Base-by-base conservation (phyloP, 2,113 vertebrate species). In the Polypterus senegalus region DNA sequence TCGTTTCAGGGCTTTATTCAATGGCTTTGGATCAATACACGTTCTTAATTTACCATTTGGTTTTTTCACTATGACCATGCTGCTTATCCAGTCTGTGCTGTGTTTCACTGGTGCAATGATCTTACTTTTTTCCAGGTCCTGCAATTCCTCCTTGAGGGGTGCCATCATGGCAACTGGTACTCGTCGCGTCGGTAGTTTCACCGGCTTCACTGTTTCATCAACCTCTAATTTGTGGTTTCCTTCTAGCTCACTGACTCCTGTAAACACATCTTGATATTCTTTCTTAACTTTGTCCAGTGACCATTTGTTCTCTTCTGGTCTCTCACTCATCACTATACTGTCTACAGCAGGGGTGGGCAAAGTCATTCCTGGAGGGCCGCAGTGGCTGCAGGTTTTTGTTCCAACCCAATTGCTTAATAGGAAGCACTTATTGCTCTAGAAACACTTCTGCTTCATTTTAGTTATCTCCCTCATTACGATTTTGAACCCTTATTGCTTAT, bases 21-120 rank as follows among this genome's bases (percentile, higher is more conserved):
- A 46, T 7, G 64, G 61, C 61, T 11, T 61, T 4, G 58, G 62
- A 47, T 73, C 66, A 43, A 47, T 70, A 49, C 66, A 66, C 1
- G 69, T 45, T 45, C 64, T 60, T 5, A 52, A 65, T 7, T 57
- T 62, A 4, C 64, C 49, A 48, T 49, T 69, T 8, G 47, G 61
- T n/a, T 74, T 74, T 47, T 65, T 49, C n/a, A 72, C 65, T 2
- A 60, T 8, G 1, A 69, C 60, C 52, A 63, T 57, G 54, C 53
- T 66, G 64, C 61, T 67, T 45, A 63, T 53, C 69, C 46, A 63
- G 9, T 5, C 65, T 69, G 46, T 71, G 69, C 55, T 67, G 53
- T 61, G 61, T 9, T 66, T 60, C 57, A 62, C 60, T 46, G 46
- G 61, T 53, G 58, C 11, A 48, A 59, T 60, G 6, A 59, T 66